Evolutionary conservation across 2,888 invertebrate genomes (phyloP), one percentile per base, ranked within the genome.

Genomic region (Zhuqinia jingwanae): DNA sequence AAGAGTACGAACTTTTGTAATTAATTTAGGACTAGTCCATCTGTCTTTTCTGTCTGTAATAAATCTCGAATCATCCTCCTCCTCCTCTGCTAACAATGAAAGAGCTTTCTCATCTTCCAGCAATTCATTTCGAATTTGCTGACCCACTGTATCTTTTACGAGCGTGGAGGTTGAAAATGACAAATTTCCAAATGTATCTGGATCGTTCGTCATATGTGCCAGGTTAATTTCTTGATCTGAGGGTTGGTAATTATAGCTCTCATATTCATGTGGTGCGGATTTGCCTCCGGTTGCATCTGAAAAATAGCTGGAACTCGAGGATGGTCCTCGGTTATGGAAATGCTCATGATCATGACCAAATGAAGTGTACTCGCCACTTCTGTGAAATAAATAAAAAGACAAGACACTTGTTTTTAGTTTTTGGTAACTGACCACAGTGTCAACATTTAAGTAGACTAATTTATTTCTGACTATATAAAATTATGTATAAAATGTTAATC

Each of bases 151-250:
- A 56, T 87, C 87, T 56, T 78, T 83, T 3, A 87, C 87, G 3
- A 83, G 15, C 1, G 17, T n/a, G 0, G 60, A 17, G 0, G 63
- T 10, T 11, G 63, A 63, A 25, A 88, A 91, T 30, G 93, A 92
- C 65, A 93, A 92, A 17, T 93, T 93, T 15, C 95, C 95, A 91
- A 95, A 95, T 17, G 91, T 92, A 91, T 95, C 94, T 25, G 95
- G 94, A 92, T 95, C 94, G 89, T 93, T 10, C 20, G 22, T 70
- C 13, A 60, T 78, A 0, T 81, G 10, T 6, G 13, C 1, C 27
- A 86, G 56, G 13, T 86, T 30, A 20, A 77, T 30, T 13, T 65
- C 0, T 13, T 75, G 45, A 10, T 85, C 75, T 25, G 1, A 20
- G 20, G 47, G 13, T 45, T 45, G n/a, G n/a, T n/a, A n/a, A n/a